Percentiles rank a stretch among this genome's conserved stretches.
Conservation (phyloP, 92 coral and sea anemone species). For the Epizoanthus fatuus region DNA sequence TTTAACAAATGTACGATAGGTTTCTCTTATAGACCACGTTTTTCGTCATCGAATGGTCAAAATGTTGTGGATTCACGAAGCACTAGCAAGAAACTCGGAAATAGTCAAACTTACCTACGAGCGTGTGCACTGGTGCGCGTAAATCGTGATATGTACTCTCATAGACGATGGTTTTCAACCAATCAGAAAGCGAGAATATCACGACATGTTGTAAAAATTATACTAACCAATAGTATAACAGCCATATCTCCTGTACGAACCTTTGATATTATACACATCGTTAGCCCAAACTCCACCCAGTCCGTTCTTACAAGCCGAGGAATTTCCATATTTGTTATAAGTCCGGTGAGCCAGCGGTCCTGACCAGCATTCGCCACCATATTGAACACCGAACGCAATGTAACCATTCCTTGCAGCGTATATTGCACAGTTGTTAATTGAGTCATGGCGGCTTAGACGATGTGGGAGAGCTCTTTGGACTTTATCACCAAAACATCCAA, state of each 20-base stretch:
- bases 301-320: conserved; percentile 17
- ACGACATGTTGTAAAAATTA: too few species aligned
- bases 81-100: too few species aligned
- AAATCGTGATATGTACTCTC: too few species aligned
- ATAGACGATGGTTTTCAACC: too few species aligned
- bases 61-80: too few species aligned
- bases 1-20: too few species aligned
- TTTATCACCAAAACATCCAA: conserved; percentile 18
- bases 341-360: conserved; percentile 6
- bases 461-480: conserved; percentile 10
- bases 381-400: conserved; percentile 12
- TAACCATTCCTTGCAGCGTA: conserved; percentile 5
- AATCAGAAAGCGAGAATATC: too few species aligned
- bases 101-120: too few species aligned
- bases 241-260: neutral
- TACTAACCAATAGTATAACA: neutral
- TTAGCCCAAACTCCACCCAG: conserved; percentile 24
- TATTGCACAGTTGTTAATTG: neutral
- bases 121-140: too few species aligned
- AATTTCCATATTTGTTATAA: conserved; percentile 1
- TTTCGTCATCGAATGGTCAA: too few species aligned
- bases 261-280: conserved; percentile 4
- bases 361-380: conserved; percentile 11
- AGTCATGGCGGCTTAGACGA: neutral
- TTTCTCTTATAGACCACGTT: too few species aligned